Evolutionary conservation across 2,797 vertebrate genomes (phyloP).

Genomic region (Euphonia xanthogaster): DNA sequence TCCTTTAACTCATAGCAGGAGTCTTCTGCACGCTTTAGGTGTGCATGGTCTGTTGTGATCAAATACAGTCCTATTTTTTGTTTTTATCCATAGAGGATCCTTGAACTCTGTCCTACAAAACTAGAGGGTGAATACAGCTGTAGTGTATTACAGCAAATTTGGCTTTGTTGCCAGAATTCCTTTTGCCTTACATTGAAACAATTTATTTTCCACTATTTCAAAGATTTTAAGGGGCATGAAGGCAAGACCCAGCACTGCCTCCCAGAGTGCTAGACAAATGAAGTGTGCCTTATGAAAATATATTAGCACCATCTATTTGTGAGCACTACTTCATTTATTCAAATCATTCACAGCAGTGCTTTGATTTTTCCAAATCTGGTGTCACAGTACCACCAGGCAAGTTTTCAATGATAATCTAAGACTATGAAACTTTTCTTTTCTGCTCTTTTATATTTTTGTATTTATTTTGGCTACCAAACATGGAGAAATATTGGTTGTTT

Average conservation of each 20-base stretch:
- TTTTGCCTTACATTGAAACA: slow-evolving; percentile 25
- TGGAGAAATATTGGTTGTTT: background rate
- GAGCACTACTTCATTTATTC: background rate
- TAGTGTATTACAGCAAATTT: slow-evolving; percentile 2
- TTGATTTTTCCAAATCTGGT: slow-evolving; percentile 3
- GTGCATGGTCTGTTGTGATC: fast-evolving
- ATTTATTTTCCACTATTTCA: slow-evolving; percentile 14
- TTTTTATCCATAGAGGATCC: background rate
- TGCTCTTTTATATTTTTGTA: background rate
- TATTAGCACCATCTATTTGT: background rate
- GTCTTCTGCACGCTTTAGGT: fast-evolving
- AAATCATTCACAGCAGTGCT: background rate
- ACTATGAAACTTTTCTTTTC: background rate
- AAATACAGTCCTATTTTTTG: background rate
- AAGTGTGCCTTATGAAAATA: background rate
- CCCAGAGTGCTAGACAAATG: background rate
- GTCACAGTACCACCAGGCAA: background rate
- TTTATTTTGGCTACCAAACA: slow-evolving; percentile 9
- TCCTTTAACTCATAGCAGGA: background rate
- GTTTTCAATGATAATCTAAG: background rate
- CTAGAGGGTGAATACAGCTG: slow-evolving; percentile 15
- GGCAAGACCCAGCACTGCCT: background rate
- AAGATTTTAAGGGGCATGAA: slow-evolving; percentile 18
- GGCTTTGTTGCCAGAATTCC: slow-evolving; percentile 12
- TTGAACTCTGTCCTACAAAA: slow-evolving; percentile 24